Conservation (phyloP, 2,113 vertebrate species). For the Cyprinodon brontotheroides region DNA sequence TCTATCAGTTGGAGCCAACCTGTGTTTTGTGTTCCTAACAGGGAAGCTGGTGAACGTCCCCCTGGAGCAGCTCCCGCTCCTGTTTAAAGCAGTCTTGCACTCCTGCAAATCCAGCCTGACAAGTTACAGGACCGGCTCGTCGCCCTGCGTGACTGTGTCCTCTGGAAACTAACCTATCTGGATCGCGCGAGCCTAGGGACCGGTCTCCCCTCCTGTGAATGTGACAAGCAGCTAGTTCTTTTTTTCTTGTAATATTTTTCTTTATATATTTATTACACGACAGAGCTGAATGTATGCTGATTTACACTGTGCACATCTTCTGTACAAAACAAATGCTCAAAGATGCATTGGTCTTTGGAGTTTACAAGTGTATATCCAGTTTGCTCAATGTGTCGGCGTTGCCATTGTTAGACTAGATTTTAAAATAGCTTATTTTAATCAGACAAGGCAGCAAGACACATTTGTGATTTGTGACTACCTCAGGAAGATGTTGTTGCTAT, state of each 20-base stretch:
- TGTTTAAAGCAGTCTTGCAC: slow-evolving; percentile 99
- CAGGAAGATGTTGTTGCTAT: slow-evolving; percentile 86
- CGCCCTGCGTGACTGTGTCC: slow-evolving; percentile 73
- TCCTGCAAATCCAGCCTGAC: slow-evolving; percentile 93
- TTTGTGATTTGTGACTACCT: slow-evolving; percentile 90
- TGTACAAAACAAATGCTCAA: slow-evolving; percentile 90
- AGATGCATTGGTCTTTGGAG: slow-evolving; percentile 89
- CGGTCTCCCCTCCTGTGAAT: slow-evolving; percentile 78
- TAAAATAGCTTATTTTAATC: slow-evolving; percentile 81
- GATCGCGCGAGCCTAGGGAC: slow-evolving; percentile 50
- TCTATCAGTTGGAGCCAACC: not conserved
- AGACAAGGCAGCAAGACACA: slow-evolving; percentile 81
- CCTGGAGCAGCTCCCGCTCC: slow-evolving; percentile 95
- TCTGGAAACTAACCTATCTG: slow-evolving; percentile 76
- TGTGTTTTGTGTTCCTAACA: slow-evolving; percentile 58
- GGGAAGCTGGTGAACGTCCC: slow-evolving; percentile 98
- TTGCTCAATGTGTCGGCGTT: slow-evolving; percentile 92
- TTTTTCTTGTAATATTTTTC: slow-evolving; percentile 81
- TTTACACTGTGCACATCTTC: slow-evolving; percentile 96
- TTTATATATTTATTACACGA: slow-evolving; percentile 99
- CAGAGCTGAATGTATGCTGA: slow-evolving; percentile 99
- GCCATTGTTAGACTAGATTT: slow-evolving; percentile 91
- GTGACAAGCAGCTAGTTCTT: slow-evolving; percentile 88
- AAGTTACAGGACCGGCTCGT: slow-evolving; percentile 78
- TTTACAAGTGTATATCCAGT: slow-evolving; percentile 95